These are phyloP conservation scores for Botia almorhae DNA, from an alignment of 2,797 vertebrate species.

Conservation along the genomic window DNA sequence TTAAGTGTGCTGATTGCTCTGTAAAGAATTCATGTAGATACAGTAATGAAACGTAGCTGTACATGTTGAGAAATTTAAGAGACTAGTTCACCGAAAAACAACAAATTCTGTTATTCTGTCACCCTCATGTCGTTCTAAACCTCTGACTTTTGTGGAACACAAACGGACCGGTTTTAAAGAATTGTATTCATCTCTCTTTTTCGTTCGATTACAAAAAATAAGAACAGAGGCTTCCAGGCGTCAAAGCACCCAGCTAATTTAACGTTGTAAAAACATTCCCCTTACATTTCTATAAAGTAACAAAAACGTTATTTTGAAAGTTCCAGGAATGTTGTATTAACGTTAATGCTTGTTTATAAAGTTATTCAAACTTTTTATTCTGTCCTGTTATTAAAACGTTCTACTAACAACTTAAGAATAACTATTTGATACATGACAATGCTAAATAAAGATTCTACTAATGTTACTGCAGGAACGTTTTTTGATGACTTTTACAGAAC, in stretches of 20 bases:
- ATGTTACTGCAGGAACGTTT: no score
- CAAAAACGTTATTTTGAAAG: no score
- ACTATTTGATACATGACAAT: no score
- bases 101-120: not conserved
- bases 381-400: no score
- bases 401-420: no score
- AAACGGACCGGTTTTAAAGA: not conserved
- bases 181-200: not conserved
- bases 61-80: conserved; percentile 20
- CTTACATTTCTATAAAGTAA: no score
- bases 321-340: no score
- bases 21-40: conserved; percentile 36
- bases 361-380: no score
- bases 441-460: no score
- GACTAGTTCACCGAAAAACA: not conserved
- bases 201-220: not conserved
- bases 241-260: not conserved
- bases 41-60: conserved; percentile 33
- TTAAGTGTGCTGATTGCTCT: conserved; percentile 36
- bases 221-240: not conserved
- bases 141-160: not conserved
- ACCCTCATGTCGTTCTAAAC: not conserved
- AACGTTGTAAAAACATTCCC: no score
- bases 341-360: no score
- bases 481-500: no score